Conservation (phyloP, 2,113 vertebrate genomes). For the Lophura nycthemera region DNA sequence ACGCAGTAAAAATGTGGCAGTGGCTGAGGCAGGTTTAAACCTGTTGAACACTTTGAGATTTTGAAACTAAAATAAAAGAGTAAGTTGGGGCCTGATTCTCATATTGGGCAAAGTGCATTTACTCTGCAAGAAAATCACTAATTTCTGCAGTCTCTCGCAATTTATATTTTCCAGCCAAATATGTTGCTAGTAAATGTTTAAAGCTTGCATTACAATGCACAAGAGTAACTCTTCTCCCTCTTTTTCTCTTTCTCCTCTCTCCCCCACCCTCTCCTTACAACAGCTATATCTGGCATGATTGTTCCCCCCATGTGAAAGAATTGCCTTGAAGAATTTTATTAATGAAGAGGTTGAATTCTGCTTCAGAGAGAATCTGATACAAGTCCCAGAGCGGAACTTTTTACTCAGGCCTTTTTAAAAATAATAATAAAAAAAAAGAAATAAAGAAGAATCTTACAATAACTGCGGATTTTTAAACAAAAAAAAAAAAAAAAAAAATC, state of each 20-base stretch:
- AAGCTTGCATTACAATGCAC: conserved; percentile 32
- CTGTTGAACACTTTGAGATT: not conserved
- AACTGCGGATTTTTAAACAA: conserved; percentile 85
- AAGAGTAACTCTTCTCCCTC: conserved; percentile 45
- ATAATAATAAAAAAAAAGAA: conserved; percentile 47
- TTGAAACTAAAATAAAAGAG: not conserved
- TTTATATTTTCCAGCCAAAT: not conserved
- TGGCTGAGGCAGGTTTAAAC: not conserved
- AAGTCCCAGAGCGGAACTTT: conserved; percentile 91
- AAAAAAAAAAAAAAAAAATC: conserved; percentile 64
- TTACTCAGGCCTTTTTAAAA: conserved; percentile 96
- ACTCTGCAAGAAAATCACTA: not conserved
- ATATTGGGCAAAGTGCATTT: not conserved
- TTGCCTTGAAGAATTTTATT: conserved; percentile 91
- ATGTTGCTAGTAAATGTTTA: conserved; percentile 10
- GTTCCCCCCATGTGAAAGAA: conserved; percentile 97
- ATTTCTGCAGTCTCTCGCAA: not conserved
- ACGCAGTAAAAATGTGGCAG: not conserved
- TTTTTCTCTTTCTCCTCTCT: conserved; percentile 51
- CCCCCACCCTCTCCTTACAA: conserved; percentile 62
- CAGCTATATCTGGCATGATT: conserved; percentile 97
- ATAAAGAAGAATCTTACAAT: conserved; percentile 85
- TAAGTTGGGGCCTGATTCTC: not conserved
- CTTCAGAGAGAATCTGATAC: conserved; percentile 87
- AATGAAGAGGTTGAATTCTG: conserved; percentile 84